Evolutionary conservation across 30 jellyfish, hydroid and myxozoan genomes (phyloP), one percentile per base, ranked within the genome.

Genomic region (Pelagia noctiluca): DNA sequence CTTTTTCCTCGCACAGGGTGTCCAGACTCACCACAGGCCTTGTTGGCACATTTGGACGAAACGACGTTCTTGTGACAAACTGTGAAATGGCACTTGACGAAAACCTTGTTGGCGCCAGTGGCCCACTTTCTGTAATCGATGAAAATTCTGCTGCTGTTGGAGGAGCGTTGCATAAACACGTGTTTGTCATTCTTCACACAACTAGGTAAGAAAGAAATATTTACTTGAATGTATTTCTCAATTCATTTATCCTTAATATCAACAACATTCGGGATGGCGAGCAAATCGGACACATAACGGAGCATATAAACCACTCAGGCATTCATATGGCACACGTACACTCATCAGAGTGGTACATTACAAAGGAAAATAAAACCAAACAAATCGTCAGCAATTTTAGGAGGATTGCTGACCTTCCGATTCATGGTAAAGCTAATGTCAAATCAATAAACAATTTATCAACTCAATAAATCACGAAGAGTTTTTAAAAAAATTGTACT

Each of bases 21-120:
- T 19, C 68, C 68, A 52, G 31, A 35, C 11, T 13, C 21, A 2
- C 3, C 26, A 36, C 90, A 80, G 1, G 52, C 65, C 22, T 36
- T 80, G 19, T 38, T 29, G n/a, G 29, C 18, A 36, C 90, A 80
- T 29, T 80, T 68, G 4, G 84, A 12, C 22, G 71, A 65, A 0
- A 76, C 77, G 19, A 71, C 46, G 37, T 80, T 80, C 33, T 63
- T 68, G 31, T 80, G 90, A 37, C 90, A 80, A 3, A 80, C 90
- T 1, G 90, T 80, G 54, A 80, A 80, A 26, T 80, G 90, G 26
- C 90, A 80, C 34, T 48, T 64, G 0, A 70, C 83, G 28, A 63
- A 80, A 2, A 80, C 21, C 35, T 70, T 80, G 2, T 33, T 30
- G 5, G 77, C 71, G 1, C 62, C 63, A 11, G 3, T 50, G 13